A percentile compares a stretch with the other conserved stretches of the same genome.
phyloP scores from a whole-genome alignment of 2,888 invertebrate species.

The Glyphotaelius pellucidus region DNA sequence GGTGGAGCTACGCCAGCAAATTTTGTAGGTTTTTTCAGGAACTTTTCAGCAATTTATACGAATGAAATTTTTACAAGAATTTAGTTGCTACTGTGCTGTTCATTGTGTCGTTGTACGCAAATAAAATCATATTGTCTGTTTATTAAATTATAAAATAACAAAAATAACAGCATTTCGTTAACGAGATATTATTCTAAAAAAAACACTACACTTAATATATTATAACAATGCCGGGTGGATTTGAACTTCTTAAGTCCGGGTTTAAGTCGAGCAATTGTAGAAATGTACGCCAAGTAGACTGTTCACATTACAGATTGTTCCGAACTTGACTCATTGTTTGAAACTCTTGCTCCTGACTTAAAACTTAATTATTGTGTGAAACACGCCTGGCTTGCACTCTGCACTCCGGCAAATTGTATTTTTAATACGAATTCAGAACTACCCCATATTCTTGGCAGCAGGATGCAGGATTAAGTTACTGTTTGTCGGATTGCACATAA shows the following conservation, averaged over 20 bases:
- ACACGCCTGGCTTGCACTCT: background rate
- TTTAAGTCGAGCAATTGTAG: background rate
- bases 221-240: background rate
- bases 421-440: background rate
- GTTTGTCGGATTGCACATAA: background rate
- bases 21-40: too few species aligned
- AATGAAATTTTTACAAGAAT: too few species aligned
- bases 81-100: too few species aligned
- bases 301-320: background rate
- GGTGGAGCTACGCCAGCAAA: too few species aligned
- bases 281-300: background rate
- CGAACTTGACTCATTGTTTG: background rate
- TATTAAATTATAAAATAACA: background rate
- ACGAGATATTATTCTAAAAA: background rate
- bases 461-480: background rate
- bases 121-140: too few species aligned
- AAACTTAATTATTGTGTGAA: constrained; percentile 2
- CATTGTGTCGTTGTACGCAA: too few species aligned
- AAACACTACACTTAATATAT: background rate
- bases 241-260: background rate
- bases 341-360: background rate
- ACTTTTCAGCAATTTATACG: too few species aligned
- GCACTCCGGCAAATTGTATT: background rate
- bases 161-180: background rate
- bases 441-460: background rate